A percentile compares a stretch with the other conserved stretches of the same genome.
phyloP scores from a whole-genome alignment of 2,797 vertebrate species.

The Clamator glandarius region DNA sequence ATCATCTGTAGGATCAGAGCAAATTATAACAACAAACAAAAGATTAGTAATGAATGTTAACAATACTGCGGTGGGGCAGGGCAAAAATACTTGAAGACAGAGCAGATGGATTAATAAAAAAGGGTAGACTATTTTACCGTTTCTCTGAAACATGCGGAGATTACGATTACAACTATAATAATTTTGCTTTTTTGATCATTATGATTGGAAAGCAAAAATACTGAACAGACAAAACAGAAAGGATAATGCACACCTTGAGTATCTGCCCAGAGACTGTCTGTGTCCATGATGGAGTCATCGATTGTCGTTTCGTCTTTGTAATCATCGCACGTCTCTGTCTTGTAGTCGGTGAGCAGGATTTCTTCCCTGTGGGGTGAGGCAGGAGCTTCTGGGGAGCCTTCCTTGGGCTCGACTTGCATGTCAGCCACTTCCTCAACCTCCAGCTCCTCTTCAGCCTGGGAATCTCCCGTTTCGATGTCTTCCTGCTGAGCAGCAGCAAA shows the following conservation, averaged over 20 bases:
- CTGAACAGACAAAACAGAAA: constrained; percentile 66
- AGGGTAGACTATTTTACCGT: constrained; percentile 21
- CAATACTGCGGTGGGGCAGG: constrained; percentile 8
- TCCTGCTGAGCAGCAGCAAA: constrained; percentile 86
- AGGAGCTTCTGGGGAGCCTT: constrained; percentile 78
- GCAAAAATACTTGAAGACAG: constrained; percentile 60
- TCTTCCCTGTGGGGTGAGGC: constrained; percentile 84
- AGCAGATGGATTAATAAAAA: constrained; percentile 9
- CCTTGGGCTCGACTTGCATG: constrained; percentile 76
- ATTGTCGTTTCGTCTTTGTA: constrained; percentile 96
- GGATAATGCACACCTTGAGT: constrained; percentile 91
- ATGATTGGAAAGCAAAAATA: constrained; percentile 57
- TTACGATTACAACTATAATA: constrained; percentile 30
- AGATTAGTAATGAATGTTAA: constrained; percentile 75
- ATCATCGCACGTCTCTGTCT: constrained; percentile 89
- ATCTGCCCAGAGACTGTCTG: constrained; percentile 97
- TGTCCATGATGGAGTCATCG: constrained; percentile 96
- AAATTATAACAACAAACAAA: constrained; percentile 79
- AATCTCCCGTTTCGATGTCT: constrained; percentile 77
- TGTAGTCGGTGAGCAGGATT: constrained; percentile 84
- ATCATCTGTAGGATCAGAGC: constrained; percentile 89
- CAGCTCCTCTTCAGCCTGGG: constrained; percentile 75
- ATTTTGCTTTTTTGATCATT: constrained; percentile 47
- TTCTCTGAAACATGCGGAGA: constrained; percentile 45
- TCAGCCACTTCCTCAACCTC: constrained; percentile 80